A percentile compares a stretch with the other conserved stretches of the same genome.
Conservation (phyloP, 2,113 vertebrate genomes). For the Rhodinocichla rosea region DNA sequence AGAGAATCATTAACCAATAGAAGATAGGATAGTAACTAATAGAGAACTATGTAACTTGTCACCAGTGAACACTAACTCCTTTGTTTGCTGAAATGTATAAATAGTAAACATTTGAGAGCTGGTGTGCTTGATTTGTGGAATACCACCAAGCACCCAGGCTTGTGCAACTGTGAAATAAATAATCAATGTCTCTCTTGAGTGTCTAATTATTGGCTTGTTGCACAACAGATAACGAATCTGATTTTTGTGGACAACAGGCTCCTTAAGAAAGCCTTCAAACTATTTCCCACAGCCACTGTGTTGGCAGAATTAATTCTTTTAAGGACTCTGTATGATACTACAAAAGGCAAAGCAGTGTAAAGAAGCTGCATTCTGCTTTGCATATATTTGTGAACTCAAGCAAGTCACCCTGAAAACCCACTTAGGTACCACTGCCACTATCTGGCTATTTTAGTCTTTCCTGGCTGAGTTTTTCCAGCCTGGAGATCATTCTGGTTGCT, state of each 20-base stretch:
- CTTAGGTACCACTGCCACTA: neutral
- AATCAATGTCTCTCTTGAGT: neutral
- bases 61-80: neutral
- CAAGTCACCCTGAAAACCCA: neutral
- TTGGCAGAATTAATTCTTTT: neutral
- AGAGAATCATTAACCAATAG: neutral
- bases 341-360: neutral
- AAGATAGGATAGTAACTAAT: neutral
- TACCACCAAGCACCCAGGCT: neutral
- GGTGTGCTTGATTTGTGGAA: neutral
- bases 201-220: neutral
- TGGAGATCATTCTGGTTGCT: neutral
- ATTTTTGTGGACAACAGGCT: neutral
- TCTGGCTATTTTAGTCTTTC: neutral
- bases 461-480: neutral
- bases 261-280: neutral
- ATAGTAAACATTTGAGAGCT: neutral
- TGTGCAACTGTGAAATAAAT: neutral
- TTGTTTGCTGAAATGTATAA: neutral
- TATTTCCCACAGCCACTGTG: neutral
- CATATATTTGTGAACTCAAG: neutral
- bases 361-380: neutral
- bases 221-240: rapidly evolving
- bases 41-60: neutral
- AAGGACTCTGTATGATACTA: neutral